Conservation (phyloP, 1,140 invertebrate species). For the Drosophila ercepeae region DNA sequence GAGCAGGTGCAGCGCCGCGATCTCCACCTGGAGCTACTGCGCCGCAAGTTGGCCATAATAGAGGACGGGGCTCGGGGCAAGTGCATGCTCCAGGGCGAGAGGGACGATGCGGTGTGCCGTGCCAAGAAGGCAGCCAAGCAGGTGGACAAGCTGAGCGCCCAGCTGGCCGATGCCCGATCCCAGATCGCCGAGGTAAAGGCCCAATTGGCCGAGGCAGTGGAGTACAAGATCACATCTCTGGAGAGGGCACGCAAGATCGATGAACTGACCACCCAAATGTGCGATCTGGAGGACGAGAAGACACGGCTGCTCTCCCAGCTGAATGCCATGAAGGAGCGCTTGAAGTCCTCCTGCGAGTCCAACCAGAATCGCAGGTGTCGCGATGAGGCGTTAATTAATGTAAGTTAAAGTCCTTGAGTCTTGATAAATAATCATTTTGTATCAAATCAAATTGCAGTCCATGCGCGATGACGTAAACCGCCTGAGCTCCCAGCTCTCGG, state of each 20-base stretch:
- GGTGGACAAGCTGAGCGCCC: slow-evolving; percentile 89
- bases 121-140: slow-evolving; percentile 91
- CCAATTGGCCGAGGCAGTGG: slow-evolving; percentile 91
- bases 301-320: slow-evolving; percentile 68
- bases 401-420: slow-evolving; percentile 63
- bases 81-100: slow-evolving; percentile 87
- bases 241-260: slow-evolving; percentile 93
- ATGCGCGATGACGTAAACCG: slow-evolving; percentile 89
- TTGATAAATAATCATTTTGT: neutral
- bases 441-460: slow-evolving; percentile 68
- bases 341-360: slow-evolving; percentile 76
- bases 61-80: slow-evolving; percentile 90
- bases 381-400: slow-evolving; percentile 88
- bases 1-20: slow-evolving; percentile 96
- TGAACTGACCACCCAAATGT: slow-evolving; percentile 87
- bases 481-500: slow-evolving; percentile 88
- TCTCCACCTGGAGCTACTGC: slow-evolving; percentile 93
- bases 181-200: slow-evolving; percentile 90
- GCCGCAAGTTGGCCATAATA: slow-evolving; percentile 93
- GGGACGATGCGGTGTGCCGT: slow-evolving; percentile 90
- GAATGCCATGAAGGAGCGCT: slow-evolving; percentile 69
- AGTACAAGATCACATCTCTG: slow-evolving; percentile 93
- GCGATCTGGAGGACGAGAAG: slow-evolving; percentile 81
- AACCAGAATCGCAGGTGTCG: slow-evolving; percentile 79
- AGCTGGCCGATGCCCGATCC: slow-evolving; percentile 89